Conservation (phyloP, 2,797 vertebrate genomes). For the Amblyraja radiata region DNA sequence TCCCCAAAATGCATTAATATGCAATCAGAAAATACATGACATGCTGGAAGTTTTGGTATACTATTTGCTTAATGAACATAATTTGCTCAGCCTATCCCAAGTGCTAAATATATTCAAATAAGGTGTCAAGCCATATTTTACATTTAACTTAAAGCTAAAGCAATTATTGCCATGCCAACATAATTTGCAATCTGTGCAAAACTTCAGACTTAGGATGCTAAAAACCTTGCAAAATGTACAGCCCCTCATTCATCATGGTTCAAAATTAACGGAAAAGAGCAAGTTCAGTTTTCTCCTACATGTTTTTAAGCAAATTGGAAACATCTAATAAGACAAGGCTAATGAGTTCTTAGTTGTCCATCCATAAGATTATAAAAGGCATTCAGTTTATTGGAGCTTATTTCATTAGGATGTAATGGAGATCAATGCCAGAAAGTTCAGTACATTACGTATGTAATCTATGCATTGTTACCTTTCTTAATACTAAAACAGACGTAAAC, state of each 20-base stretch:
- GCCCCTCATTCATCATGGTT: constrained; percentile 29
- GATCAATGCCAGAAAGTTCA: not conserved
- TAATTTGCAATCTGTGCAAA: not conserved
- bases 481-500: not conserved
- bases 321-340: not conserved
- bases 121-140: not conserved
- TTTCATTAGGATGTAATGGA: not conserved
- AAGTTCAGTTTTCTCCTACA: not conserved
- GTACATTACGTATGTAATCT: not conserved
- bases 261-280: not conserved
- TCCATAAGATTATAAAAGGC: not conserved
- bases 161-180: not conserved
- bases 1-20: not conserved
- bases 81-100: not conserved
- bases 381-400: not conserved
- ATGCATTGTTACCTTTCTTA: not conserved
- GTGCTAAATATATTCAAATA: not conserved
- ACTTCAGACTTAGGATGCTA: not conserved
- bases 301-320: no score
- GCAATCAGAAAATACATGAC: not conserved
- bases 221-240: not conserved
- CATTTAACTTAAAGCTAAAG: not conserved
- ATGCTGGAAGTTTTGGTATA: not conserved
- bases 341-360: not conserved
- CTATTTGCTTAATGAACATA: not conserved